Base-by-base conservation (phyloP, 2,888 invertebrate genomes). In the Sinelater perroti region DNA sequence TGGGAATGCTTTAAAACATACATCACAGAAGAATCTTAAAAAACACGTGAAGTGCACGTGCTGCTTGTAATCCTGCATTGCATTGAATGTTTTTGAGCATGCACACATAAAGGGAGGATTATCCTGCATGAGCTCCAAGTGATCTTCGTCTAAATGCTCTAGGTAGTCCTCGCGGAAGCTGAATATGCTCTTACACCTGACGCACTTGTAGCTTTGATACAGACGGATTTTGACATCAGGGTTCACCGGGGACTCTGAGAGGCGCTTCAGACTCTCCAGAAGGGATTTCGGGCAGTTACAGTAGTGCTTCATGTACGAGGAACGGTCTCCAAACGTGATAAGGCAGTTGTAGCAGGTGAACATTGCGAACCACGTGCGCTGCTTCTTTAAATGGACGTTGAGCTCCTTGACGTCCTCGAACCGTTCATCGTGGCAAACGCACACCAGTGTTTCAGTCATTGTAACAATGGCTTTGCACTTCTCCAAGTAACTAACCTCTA, bases 311-410 rank as follows among this genome's bases (percentile, higher is more conserved):
- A 73, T 74, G 36, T 70, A 75, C 0, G 73, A 64, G 0, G 77
- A 76, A 38, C 76, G 61, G 55, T 76, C 76, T 1, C 73, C 78
- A 60, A 84, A 85, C 0, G 85, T 84, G 18, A 85, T 77, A 56
- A 85, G 83, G 68, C 85, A 86, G 69, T 83, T 83, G 65, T 85
- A 85, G 67, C 85, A 86, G 0, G 85, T 85, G 65, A 83, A 85
- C 65, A 84, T 83, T 1, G 85, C 85, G 44, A 85, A 84, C 75
- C 77, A 78, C 10, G 72, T 70, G 13, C 73, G 67, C n/a, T 72
- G 60, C 13, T 73, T 68, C 18, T 76, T 66, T 21, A 78, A 64
- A 67, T 78, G 78, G 1, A 71, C 72, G 17, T 75, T 59, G 6
- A 78, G 50, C 8, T 73, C 70, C 59, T 75, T 76, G 21, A 71